Percentiles rank a stretch among this genome's conserved stretches.
Evolutionary conservation across 2,113 vertebrate genomes (phyloP).

Genomic region (Haemorhous mexicanus): DNA sequence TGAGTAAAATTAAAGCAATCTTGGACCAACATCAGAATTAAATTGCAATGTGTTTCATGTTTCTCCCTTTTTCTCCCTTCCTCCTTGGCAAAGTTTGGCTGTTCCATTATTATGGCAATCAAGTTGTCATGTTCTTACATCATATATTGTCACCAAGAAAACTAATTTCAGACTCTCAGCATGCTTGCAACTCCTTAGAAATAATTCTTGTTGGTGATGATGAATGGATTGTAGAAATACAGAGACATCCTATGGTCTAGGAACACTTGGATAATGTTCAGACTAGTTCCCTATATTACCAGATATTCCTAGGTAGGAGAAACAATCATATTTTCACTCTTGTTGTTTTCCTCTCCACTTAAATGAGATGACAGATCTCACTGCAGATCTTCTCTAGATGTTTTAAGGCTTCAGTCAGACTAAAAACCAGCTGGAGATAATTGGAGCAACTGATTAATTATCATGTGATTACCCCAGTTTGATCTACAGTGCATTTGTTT

Average conservation of each 20-base stretch:
- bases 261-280: background rate
- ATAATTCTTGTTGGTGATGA: background rate
- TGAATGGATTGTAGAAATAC: slow-evolving; percentile 18
- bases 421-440: background rate
- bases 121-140: slow-evolving; percentile 26
- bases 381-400: background rate
- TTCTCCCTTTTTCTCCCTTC: background rate
- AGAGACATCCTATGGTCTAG: background rate
- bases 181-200: slow-evolving; percentile 25
- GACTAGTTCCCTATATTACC: background rate
- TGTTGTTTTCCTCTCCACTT: background rate
- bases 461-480: background rate
- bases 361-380: background rate
- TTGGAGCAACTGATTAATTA: background rate
- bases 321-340: background rate
- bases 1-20: slow-evolving; percentile 28
- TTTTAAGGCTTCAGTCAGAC: background rate
- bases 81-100: background rate
- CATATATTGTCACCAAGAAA: slow-evolving; percentile 33
- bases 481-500: background rate
- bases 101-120: slow-evolving; percentile 55
- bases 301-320: background rate
- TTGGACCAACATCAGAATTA: slow-evolving; percentile 25
- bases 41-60: slow-evolving; percentile 10
- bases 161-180: slow-evolving; percentile 43